Evolutionary conservation across 1,140 invertebrate genomes (phyloP), one percentile per base, ranked within the genome.

Genomic region (Triops cancriformis): DNA sequence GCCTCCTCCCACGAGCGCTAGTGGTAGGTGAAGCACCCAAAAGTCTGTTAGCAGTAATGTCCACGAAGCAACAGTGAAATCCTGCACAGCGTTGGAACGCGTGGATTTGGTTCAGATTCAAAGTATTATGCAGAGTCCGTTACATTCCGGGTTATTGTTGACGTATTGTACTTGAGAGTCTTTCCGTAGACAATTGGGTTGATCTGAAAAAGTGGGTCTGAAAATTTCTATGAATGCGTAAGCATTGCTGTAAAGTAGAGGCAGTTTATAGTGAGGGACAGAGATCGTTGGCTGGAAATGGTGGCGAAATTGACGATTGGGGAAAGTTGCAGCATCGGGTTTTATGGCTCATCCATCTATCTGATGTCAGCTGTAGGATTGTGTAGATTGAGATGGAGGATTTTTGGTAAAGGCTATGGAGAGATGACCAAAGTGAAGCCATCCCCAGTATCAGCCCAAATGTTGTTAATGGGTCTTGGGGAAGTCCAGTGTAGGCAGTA

Each of bases 311-410:
- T 64, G 51, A 64, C 51, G 51, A 64, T 64, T 64, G 51, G 51
- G n/a, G 51, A 64, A 64, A 64, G 51, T 64, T 64, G 51, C 51
- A 64, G 51, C 51, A 64, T 64, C 51, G 18, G 18, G 51, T 64
- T 64, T 64, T 64, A 64, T 64, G 51, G 51, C 51, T 64, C 51
- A 64, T 64, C 51, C 51, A 64, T 64, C 51, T 64, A 23, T 64
- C 51, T 64, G 51, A 64, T 64, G 51, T 23, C 51, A 64, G 51
- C 51, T 64, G 31, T 37, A 37, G 31, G 31, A 37, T 37, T 37
- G 2, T 37, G 31, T 37, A 37, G 31, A 37, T 37, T 37, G 31
- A 37, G 31, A 37, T 64, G 51, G 51, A 64, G 51, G 51, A 64
- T 64, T 64, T 64, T 23, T 5, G 18, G 10, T 14, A 64, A 14